Conservation (phyloP, 2,888 invertebrate genomes). For the Cacoxenus indagator region DNA sequence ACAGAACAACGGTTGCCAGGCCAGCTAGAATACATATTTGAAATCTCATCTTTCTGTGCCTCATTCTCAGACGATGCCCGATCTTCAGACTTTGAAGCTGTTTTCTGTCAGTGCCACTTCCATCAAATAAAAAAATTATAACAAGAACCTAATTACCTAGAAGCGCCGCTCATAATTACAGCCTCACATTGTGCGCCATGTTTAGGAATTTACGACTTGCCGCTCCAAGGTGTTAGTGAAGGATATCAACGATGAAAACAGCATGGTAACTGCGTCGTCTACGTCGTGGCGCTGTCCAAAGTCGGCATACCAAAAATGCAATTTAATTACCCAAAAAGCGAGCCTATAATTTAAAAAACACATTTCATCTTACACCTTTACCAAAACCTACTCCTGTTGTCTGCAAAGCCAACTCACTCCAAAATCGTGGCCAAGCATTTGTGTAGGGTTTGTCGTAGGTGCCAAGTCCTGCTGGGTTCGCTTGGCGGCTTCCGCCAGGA, state of each 20-base stretch:
- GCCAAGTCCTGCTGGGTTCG: slow-evolving; percentile 57
- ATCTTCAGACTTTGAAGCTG: too few species aligned
- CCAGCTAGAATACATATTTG: too few species aligned
- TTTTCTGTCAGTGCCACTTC: too few species aligned
- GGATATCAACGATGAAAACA: slow-evolving; percentile 39
- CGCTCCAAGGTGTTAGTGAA: slow-evolving; percentile 41
- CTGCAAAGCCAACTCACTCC: not conserved
- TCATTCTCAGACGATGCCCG: too few species aligned
- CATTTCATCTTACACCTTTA: slow-evolving; percentile 35
- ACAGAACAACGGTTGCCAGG: too few species aligned
- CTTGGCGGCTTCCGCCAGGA: slow-evolving; percentile 29
- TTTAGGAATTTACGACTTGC: slow-evolving; percentile 26
- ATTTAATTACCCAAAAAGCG: slow-evolving; percentile 55
- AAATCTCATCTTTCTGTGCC: too few species aligned
- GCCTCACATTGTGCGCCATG: not conserved
- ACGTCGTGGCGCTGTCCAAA: slow-evolving; percentile 18
- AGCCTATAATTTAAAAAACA: slow-evolving; percentile 56
- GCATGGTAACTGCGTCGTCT: slow-evolving; percentile 8
- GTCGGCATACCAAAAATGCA: slow-evolving; percentile 19
- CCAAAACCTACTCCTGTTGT: not conserved
- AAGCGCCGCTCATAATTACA: slow-evolving; percentile 45
- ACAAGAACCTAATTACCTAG: slow-evolving; percentile 50
- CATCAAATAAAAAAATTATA: slow-evolving; percentile 35
- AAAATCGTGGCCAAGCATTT: slow-evolving; percentile 34
- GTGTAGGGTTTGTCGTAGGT: slow-evolving; percentile 41